Evolutionary conservation across 2,797 vertebrate species (phyloP).

Genomic region (Neosalanx taihuensis): DNA sequence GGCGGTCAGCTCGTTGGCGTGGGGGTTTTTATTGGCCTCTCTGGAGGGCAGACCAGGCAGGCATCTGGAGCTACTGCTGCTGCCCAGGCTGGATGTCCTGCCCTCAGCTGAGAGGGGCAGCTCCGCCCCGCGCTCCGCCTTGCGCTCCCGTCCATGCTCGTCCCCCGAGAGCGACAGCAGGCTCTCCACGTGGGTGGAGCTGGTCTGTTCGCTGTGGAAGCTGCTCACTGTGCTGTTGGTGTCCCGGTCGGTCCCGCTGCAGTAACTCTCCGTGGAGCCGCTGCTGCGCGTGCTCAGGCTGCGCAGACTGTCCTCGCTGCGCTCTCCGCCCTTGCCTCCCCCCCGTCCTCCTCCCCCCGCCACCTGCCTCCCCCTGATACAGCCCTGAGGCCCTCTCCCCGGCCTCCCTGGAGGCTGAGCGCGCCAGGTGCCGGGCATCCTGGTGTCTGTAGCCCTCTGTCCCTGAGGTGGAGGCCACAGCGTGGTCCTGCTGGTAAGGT

Average conservation of each 20-base stretch:
- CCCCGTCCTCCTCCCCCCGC: slow-evolving; percentile 67
- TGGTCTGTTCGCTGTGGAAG: slow-evolving; percentile 94
- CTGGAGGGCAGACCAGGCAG: slow-evolving; percentile 81
- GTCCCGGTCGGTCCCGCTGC: slow-evolving; percentile 94
- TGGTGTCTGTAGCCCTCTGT: slow-evolving; percentile 63
- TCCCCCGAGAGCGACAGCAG: slow-evolving; percentile 85
- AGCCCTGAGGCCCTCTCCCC: slow-evolving; percentile 79
- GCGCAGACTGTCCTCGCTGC: slow-evolving; percentile 89
- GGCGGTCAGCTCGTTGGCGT: slow-evolving; percentile 88
- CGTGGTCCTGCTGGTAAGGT: slow-evolving; percentile 71
- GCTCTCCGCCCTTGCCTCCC: slow-evolving; percentile 81
- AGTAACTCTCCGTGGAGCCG: slow-evolving; percentile 96
- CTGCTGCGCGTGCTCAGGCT: slow-evolving; percentile 95
- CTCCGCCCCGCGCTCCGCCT: slow-evolving; percentile 58
- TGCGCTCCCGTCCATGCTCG: slow-evolving; percentile 72
- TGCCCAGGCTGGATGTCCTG: slow-evolving; percentile 60
- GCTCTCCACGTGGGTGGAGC: slow-evolving; percentile 95
- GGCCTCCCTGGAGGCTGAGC: slow-evolving; percentile 70
- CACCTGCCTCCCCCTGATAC: slow-evolving; percentile 79
- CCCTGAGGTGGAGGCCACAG: slow-evolving; percentile 72
- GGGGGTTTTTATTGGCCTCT: slow-evolving; percentile 97
- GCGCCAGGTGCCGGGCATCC: slow-evolving; percentile 54
- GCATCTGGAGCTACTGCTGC: slow-evolving; percentile 63
- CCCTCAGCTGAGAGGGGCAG: slow-evolving; percentile 44
- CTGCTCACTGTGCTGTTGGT: slow-evolving; percentile 97